These are phyloP conservation scores for Labia minor DNA, from an alignment of 2,888 invertebrate genomes.

Conservation along the genomic window DNA sequence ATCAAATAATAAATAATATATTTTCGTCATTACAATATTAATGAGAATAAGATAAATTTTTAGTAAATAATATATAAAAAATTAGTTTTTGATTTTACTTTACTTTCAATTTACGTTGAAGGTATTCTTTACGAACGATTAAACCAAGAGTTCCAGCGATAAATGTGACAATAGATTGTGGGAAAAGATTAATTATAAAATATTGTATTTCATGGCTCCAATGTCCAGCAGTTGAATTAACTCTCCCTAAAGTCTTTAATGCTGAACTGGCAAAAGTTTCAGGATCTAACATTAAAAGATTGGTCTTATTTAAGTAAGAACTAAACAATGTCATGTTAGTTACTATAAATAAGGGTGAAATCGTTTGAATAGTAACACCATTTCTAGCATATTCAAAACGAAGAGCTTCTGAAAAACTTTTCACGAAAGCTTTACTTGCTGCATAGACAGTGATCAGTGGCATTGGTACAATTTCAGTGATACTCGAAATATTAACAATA, in stretches of 20 bases:
- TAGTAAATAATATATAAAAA: no score
- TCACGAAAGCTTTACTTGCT: no score
- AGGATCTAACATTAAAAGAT: conserved; percentile 56
- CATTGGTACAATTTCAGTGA: conserved; percentile 73
- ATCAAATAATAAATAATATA: no score
- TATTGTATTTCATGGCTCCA: no score
- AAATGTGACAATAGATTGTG: no score
- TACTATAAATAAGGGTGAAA: conserved; percentile 76
- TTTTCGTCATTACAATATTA: no score
- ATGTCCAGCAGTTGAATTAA: conserved; percentile 71
- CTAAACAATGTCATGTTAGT: conserved; percentile 88
- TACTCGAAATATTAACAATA: conserved; percentile 81
- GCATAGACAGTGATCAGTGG: conserved; percentile 84
- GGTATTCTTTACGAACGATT: no score
- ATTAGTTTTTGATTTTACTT: no score
- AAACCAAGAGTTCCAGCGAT: no score
- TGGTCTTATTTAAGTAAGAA: conserved; percentile 53
- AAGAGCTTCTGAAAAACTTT: conserved; percentile 63
- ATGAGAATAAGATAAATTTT: no score
- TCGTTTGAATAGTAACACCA: conserved; percentile 74
- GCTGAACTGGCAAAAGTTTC: conserved; percentile 63
- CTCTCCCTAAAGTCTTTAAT: conserved; percentile 66
- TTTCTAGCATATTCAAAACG: conserved; percentile 64
- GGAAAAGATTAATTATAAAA: no score
- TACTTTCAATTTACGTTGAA: no score